phyloP scores from a whole-genome alignment of 1,140 invertebrate species.

The Dysdera silvatica region DNA sequence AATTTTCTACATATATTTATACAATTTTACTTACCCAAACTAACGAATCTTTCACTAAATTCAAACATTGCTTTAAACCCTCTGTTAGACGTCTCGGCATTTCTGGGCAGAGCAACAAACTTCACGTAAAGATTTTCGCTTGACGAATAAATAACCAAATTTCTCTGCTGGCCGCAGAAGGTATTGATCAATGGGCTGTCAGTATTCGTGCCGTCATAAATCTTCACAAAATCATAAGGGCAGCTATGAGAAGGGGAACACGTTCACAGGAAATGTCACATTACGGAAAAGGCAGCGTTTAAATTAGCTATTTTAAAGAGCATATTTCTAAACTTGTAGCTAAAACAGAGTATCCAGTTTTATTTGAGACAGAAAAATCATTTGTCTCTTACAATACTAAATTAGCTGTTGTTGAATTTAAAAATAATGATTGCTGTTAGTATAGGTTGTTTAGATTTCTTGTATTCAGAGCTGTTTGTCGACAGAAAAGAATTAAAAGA shows the following conservation, averaged over 20 bases:
- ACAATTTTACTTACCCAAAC: slow-evolving; percentile 61
- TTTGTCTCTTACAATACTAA: no score
- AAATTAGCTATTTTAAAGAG: no score
- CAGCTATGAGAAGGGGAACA: slow-evolving; percentile 61
- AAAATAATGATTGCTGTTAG: no score
- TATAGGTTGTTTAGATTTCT: no score
- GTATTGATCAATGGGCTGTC: slow-evolving; percentile 83
- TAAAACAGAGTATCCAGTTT: no score
- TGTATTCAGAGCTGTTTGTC: no score
- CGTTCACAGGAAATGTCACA: no score
- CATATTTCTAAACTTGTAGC: no score
- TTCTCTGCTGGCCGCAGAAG: slow-evolving; percentile 94
- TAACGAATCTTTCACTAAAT: slow-evolving; percentile 92
- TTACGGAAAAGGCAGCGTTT: no score
- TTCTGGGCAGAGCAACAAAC: slow-evolving; percentile 78
- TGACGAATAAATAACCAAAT: slow-evolving; percentile 88
- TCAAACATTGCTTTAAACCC: slow-evolving; percentile 93
- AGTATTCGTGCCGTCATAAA: slow-evolving; percentile 86
- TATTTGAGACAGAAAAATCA: no score
- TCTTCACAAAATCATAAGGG: slow-evolving; percentile 93
- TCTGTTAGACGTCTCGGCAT: slow-evolving; percentile 83
- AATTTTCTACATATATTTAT: neutral
- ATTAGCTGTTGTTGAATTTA: no score
- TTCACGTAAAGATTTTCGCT: slow-evolving; percentile 76
- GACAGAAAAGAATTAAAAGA: no score